These are phyloP conservation scores for Oscheius sp. DNA, from an alignment of 1,140 invertebrate genomes.

Conservation along the genomic window DNA sequence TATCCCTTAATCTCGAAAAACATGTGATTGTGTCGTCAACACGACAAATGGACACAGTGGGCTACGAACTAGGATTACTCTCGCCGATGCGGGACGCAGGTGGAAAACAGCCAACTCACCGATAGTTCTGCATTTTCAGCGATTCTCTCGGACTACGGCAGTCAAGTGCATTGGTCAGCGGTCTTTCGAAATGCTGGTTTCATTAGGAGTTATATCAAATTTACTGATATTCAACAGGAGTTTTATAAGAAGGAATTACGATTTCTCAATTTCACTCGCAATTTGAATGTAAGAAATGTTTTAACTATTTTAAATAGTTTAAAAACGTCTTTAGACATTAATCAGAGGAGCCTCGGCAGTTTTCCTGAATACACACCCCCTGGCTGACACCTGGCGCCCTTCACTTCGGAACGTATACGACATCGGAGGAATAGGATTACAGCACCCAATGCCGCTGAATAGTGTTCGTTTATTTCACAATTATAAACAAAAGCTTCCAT, in stretches of 20 bases:
- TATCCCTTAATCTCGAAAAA: background rate
- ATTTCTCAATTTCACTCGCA: background rate
- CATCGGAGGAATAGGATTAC: background rate
- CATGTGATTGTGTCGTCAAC: background rate
- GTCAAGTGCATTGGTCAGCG: background rate
- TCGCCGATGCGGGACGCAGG: background rate
- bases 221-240: background rate
- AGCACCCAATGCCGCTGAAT: background rate
- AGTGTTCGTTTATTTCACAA: background rate
- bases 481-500: too few relatives aligned
- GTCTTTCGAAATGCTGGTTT: background rate
- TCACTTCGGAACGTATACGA: background rate
- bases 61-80: background rate
- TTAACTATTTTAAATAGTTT: too few relatives aligned
- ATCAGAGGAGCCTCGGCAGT: background rate
- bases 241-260: background rate
- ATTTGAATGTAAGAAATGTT: background rate
- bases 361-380: constrained; percentile 1
- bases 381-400: background rate
- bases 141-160: background rate
- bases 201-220: background rate
- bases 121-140: background rate
- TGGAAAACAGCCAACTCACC: background rate
- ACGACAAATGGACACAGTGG: background rate
- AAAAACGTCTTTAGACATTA: background rate